Evolutionary conservation across 2,113 vertebrate genomes (phyloP), one percentile per base, ranked within the genome.

Genomic region (Fukomys damarensis): DNA sequence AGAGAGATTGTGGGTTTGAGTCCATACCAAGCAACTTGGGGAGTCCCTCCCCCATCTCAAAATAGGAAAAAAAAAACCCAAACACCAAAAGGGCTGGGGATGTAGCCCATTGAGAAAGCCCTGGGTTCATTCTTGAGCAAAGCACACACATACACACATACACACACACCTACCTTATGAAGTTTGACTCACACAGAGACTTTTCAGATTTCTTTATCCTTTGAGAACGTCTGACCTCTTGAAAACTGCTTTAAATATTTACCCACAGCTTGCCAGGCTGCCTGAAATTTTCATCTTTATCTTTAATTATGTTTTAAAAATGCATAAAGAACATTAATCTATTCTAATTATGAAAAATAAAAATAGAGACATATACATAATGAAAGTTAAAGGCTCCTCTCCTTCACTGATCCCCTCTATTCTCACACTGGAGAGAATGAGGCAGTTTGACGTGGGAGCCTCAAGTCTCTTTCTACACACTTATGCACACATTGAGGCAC

Each of bases 301-400:
- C 95, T 96, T 87, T 93, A 65, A 82, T 91, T 93, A 32, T 52
- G 94, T 95, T 97, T 96, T 65, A 61, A 89, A 96, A 59, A 85
- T 82, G 35, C 46, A 41, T 49, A 88, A 59, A 7, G 8, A 58
- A 59, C 83, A 79, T 86, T 56, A 43, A 61, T 58, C 35, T 82
- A 89, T n/a, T 52, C 13, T 90, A n/a, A 84, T 80, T 72, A 81
- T 72, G 46, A 35, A 91, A 82, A 81, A 92, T 3, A 49, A 83
- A 86, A 87, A 28, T 26, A 79, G 24, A 79, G 16, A 86, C 58
- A 89, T 77, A 77, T 68, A 66, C 8, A 65, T 35, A 96, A 81
- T 86, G 77, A 79, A 43, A 52, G 3, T 65, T 65, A 65, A 63
- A 59, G 22, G 82, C 4, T 65, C 19, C 38, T 58, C 90, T 77